Conservation (phyloP, 2,888 invertebrate genomes). For the Mythimna vitellina region DNA sequence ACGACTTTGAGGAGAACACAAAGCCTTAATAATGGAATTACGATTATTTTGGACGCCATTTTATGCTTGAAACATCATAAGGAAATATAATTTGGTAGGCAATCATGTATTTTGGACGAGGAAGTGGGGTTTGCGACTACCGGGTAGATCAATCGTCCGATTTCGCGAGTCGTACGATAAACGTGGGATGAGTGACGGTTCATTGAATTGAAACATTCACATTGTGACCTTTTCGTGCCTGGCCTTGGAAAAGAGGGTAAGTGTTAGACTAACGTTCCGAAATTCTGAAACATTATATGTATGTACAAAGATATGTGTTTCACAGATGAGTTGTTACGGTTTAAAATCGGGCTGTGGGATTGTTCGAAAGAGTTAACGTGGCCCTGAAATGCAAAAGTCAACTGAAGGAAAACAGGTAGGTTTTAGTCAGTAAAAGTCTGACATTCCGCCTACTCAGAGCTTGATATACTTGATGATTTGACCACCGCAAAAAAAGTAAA, state of each 20-base stretch:
- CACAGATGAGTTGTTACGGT: background rate
- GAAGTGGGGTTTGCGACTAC: conserved; percentile 21
- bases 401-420: too few species aligned
- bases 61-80: conserved; percentile 49
- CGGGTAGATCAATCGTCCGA: conserved; percentile 30
- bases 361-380: too few species aligned
- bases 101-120: conserved; percentile 36
- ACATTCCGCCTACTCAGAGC: too few species aligned
- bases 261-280: background rate
- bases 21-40: conserved; percentile 45
- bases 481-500: background rate
- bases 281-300: background rate
- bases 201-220: conserved; percentile 26
- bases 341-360: background rate
- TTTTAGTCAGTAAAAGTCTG: too few species aligned
- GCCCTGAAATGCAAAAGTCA: too few species aligned
- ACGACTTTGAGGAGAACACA: conserved; percentile 29
- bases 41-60: conserved; percentile 40
- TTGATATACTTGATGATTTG: too few species aligned
- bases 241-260: background rate
- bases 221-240: conserved; percentile 19
- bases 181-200: conserved; percentile 21
- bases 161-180: background rate
- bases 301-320: background rate
- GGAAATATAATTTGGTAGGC: conserved; percentile 43